Evolutionary conservation across 2,888 invertebrate species (phyloP), one percentile per base, ranked within the genome.

Genomic region (Rhagophthalmus giganteus): DNA sequence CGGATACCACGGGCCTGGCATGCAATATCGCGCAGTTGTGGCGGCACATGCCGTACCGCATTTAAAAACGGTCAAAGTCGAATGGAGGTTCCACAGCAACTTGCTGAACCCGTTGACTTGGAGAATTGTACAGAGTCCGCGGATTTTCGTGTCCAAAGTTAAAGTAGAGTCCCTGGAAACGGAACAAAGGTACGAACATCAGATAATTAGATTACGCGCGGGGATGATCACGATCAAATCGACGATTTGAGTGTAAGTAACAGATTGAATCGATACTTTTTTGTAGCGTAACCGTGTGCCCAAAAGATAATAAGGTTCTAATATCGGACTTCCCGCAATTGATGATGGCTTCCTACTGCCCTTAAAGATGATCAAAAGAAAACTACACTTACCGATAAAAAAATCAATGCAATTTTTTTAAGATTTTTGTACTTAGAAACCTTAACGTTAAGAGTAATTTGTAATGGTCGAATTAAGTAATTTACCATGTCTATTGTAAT

Each of bases 31-130:
- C 1, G 78, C 82, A 20, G 81, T 91, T 58, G 76, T 90, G 10
- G 80, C 87, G 0, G 84, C 86, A 0, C 79, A 81, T 40, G 81
- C 84, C 55, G 79, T 90, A 0, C 84, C 84, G 0, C 80, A 83
- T 16, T 81, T 89, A 1, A 78, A 82, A 48, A 81, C 84, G 1
- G 84, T 86, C 0, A 81, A 86, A 57, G 81, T 90, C 1, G 82
- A 85, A 63, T 92, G 90, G 90, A 84, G 85, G 63, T 90, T 88
- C 63, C 84, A 86, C 63, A 86, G 86, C 2, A 89, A 85, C 55
- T 72, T 88, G 12, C 81, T 90, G 61, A 92, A 91, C 73, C 89
- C 91, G 0, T 80, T 91, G 57, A 90, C 91, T 0, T 92, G 92
- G 91, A 78, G 92, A 47, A 73, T 90, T 25, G 73, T 90, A 5